Evolutionary conservation across 2,797 vertebrate genomes (phyloP).

Genomic region (Crocodylus rhombifer): DNA sequence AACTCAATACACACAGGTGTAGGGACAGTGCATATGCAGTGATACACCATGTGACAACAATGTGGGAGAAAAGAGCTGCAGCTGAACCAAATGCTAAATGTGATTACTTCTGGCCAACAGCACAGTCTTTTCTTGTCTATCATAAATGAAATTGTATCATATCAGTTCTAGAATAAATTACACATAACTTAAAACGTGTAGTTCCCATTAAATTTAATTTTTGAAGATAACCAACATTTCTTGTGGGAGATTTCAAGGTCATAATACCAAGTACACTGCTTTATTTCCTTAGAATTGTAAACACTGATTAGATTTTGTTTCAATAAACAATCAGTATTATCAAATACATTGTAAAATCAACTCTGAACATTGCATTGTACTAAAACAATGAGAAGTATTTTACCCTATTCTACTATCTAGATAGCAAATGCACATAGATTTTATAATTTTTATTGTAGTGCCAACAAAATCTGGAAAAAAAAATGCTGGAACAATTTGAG

Average conservation of each 20-base stretch:
- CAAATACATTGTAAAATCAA: background rate
- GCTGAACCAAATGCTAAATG: slow-evolving; percentile 12
- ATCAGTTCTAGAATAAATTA: background rate
- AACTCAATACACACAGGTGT: background rate
- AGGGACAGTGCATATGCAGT: background rate
- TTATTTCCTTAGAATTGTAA: background rate
- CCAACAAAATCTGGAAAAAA: background rate
- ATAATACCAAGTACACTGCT: background rate
- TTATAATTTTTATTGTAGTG: background rate
- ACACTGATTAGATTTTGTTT: background rate
- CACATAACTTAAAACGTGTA: background rate
- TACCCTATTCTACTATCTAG: background rate
- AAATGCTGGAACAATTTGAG: fast-evolving
- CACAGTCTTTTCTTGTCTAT: background rate
- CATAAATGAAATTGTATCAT: background rate
- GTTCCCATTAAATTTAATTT: background rate
- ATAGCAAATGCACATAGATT: background rate
- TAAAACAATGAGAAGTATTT: background rate
- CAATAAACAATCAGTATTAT: background rate
- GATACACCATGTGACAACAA: background rate
- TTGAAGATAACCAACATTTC: background rate
- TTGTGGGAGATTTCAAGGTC: background rate
- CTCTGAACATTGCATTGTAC: background rate
- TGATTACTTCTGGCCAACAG: background rate
- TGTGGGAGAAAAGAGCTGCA: background rate